Evolutionary conservation across 2,888 invertebrate genomes (phyloP).

Genomic region (Heliconius erato): DNA sequence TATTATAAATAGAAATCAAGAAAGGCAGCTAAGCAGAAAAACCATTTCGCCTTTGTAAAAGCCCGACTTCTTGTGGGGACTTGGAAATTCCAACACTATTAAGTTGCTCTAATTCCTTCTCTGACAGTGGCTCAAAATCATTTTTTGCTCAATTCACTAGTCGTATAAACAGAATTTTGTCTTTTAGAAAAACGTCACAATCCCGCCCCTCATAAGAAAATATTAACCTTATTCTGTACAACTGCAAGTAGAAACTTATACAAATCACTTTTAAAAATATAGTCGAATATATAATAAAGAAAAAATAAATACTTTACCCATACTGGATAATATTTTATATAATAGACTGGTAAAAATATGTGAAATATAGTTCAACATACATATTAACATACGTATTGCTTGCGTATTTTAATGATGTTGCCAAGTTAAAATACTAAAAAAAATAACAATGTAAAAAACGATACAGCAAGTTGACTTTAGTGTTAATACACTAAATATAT

Average conservation of each 20-base stretch:
- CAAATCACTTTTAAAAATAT: not conserved
- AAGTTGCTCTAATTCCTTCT: conserved; percentile 22
- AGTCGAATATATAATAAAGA: no score
- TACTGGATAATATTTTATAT: no score
- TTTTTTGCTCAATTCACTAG: conserved; percentile 13
- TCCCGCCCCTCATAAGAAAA: not conserved
- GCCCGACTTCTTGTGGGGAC: not conserved
- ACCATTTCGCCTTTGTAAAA: not conserved
- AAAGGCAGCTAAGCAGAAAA: not conserved
- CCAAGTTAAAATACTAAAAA: no score
- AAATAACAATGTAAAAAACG: no score
- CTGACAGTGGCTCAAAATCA: not conserved
- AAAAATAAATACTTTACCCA: no score
- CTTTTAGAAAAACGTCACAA: not conserved
- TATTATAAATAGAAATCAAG: not conserved
- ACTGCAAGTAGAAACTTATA: not conserved
- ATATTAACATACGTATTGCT: no score
- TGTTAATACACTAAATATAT: no score
- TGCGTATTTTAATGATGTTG: no score
- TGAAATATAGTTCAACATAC: no score
- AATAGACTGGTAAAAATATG: no score
- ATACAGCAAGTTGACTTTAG: no score
- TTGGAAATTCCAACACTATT: conserved; percentile 10
- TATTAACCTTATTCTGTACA: not conserved
- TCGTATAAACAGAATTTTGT: conserved; percentile 2